These are phyloP conservation scores for Aproaerema taeniolella DNA, from an alignment of 2,888 invertebrate species.

Conservation along the genomic window DNA sequence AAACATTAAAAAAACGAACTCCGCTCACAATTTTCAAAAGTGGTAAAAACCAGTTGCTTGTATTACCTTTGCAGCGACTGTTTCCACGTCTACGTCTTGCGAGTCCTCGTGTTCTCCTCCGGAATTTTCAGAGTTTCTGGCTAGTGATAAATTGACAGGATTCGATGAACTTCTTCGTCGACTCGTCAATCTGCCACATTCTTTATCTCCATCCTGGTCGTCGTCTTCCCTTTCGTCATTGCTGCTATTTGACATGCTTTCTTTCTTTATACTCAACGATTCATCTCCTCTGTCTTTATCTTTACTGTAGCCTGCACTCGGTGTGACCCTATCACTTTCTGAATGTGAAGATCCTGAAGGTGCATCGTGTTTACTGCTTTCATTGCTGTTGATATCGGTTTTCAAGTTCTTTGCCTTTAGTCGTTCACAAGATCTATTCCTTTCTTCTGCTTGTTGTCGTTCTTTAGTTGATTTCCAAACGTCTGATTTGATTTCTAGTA, in stretches of 20 bases:
- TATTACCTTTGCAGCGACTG: constrained; percentile 69
- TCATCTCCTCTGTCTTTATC: constrained; percentile 61
- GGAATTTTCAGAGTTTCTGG: constrained; percentile 74
- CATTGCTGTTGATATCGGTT: constrained; percentile 73
- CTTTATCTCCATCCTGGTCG: constrained; percentile 66
- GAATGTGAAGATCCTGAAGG: constrained; percentile 71
- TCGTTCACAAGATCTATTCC: constrained; percentile 69
- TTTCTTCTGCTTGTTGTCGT: constrained; percentile 69
- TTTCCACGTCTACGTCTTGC: constrained; percentile 73
- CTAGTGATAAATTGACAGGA: constrained; percentile 87
- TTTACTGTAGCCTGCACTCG: constrained; percentile 69
- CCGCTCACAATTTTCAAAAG: neutral
- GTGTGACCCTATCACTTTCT: constrained; percentile 67
- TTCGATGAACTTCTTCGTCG: constrained; percentile 86
- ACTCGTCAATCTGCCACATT: constrained; percentile 70
- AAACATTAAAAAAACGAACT: neutral
- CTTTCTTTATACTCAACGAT: constrained; percentile 69
- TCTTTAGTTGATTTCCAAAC: constrained; percentile 81
- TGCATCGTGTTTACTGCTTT: constrained; percentile 72
- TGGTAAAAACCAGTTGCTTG: neutral
- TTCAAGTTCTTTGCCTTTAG: constrained; percentile 63
- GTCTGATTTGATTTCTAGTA: constrained; percentile 91
- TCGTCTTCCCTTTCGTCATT: constrained; percentile 73
- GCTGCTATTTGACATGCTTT: constrained; percentile 72
- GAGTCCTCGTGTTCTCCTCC: constrained; percentile 77